A percentile compares a stretch with the other conserved stretches of the same genome.
Evolutionary conservation across 2,797 vertebrate species (phyloP).

Genomic region (Brotula barbata): DNA sequence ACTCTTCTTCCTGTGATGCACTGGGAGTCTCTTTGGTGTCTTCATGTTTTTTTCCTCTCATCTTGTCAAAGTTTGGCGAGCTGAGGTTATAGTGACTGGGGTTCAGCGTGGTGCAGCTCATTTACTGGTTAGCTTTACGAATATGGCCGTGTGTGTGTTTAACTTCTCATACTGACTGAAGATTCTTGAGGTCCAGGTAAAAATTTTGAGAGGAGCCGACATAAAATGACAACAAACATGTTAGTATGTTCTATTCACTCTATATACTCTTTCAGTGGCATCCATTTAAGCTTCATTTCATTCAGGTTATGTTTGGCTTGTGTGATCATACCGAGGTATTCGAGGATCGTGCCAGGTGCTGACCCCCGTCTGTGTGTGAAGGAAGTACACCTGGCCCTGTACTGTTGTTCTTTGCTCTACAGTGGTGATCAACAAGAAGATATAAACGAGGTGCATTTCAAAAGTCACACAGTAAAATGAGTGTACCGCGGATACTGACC

Average conservation of each 20-base stretch:
- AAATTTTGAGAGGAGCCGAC: constrained; percentile 7
- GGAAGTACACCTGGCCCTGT: constrained; percentile 96
- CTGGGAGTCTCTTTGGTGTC: no score
- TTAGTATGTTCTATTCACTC: no score
- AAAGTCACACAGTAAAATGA: no score
- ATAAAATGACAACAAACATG: not conserved
- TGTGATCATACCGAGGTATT: constrained; percentile 87
- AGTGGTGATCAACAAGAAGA: constrained; percentile 10
- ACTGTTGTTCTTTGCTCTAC: constrained; percentile 95
- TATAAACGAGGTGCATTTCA: not conserved
- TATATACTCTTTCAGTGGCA: not conserved
- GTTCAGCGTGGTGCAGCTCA: no score
- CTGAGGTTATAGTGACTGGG: no score
- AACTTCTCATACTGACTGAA: constrained; percentile 8
- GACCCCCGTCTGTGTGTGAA: constrained; percentile 97
- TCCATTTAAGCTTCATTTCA: constrained; percentile 19
- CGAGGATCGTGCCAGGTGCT: constrained; percentile 98
- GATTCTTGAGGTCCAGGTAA: not conserved
- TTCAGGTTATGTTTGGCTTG: constrained; percentile 15
- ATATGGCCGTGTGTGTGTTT: constrained; percentile 11
- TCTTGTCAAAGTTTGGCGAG: no score
- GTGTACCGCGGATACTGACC: constrained; percentile 51
- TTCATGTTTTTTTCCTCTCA: no score
- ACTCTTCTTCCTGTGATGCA: no score
- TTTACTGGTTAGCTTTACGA: no score